phyloP scores from a whole-genome alignment of 2,113 vertebrate species.

The Tupaia chinensis region DNA sequence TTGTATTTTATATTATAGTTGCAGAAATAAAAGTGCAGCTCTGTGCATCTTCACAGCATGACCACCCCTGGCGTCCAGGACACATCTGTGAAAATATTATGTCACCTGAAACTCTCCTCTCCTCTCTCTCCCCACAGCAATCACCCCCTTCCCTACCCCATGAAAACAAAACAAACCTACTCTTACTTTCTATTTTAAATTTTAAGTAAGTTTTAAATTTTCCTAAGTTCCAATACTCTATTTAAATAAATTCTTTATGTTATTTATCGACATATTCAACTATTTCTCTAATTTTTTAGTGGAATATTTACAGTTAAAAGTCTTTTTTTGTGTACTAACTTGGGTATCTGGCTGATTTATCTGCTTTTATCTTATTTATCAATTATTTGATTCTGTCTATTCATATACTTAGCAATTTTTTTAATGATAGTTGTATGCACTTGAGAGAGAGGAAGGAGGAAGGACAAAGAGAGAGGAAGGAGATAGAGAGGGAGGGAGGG shows the following conservation, averaged over 20 bases:
- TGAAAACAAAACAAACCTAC: neutral
- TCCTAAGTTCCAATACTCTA: neutral
- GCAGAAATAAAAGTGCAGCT: neutral
- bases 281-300: neutral
- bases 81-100: neutral
- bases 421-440: too few relatives aligned
- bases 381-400: neutral
- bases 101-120: too few relatives aligned
- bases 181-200: neutral
- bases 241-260: neutral
- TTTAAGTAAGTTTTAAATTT: neutral
- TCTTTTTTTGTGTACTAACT: neutral
- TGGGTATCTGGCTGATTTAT: neutral
- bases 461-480: too few relatives aligned
- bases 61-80: rapidly evolving
- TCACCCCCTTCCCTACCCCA: neutral
- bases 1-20: neutral
- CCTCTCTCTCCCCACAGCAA: neutral
- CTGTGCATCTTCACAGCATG: neutral
- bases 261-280: neutral
- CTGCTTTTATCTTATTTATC: neutral
- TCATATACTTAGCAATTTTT: neutral
- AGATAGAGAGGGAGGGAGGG: too few relatives aligned
- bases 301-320: neutral
- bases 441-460: too few relatives aligned